phyloP scores from a whole-genome alignment of 2,888 invertebrate species.

The Clusia tigrina region DNA sequence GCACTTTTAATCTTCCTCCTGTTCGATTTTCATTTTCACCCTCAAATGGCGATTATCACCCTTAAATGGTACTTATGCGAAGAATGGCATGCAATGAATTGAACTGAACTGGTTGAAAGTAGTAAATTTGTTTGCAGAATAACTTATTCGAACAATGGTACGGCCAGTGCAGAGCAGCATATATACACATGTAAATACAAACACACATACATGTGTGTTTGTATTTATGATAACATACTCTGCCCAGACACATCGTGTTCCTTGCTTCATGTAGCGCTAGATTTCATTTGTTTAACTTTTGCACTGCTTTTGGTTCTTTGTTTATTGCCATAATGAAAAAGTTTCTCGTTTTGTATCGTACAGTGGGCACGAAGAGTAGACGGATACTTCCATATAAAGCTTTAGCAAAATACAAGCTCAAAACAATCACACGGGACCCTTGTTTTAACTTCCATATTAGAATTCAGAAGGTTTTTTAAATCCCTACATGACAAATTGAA shows the following conservation, averaged over 20 bases:
- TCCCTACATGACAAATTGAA: too few relatives aligned
- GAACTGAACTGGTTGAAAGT: constrained; percentile 27
- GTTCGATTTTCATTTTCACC: constrained; percentile 61
- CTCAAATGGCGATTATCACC: constrained; percentile 63
- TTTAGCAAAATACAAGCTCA: too few relatives aligned
- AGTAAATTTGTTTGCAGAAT: neutral
- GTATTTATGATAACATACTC: too few relatives aligned
- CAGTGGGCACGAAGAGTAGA: too few relatives aligned
- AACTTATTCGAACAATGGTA: neutral
- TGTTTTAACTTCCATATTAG: too few relatives aligned
- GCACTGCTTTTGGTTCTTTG: constrained; percentile 18
- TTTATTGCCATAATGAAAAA: constrained; percentile 31
- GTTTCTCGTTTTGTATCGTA: constrained; percentile 15
- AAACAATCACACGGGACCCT: too few relatives aligned
- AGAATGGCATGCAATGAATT: constrained; percentile 49
- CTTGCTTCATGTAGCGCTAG: too few relatives aligned
- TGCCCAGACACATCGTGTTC: too few relatives aligned
- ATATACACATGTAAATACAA: neutral
- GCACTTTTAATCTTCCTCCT: constrained; percentile 60
- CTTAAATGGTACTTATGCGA: constrained; percentile 63
- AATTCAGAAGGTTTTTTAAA: too few relatives aligned
- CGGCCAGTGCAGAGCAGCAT: neutral
- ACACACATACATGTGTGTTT: too few relatives aligned
- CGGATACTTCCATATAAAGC: too few relatives aligned
- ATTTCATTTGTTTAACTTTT: constrained; percentile 29